phyloP scores from a whole-genome alignment of 2,113 vertebrate genomes.

The Melierax canorus region DNA sequence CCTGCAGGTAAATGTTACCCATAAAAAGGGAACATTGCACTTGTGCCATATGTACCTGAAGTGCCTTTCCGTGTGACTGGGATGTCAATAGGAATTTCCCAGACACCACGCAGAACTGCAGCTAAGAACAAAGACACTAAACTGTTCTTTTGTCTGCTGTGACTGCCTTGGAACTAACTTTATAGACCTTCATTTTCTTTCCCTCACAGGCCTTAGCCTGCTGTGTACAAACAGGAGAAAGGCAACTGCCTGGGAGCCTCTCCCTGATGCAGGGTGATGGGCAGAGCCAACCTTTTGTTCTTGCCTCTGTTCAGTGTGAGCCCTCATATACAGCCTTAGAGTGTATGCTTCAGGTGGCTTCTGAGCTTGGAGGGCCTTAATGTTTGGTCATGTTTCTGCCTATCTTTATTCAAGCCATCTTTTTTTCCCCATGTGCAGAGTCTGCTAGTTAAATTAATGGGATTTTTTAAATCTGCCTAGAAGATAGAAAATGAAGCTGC shows the following conservation, averaged over 20 bases:
- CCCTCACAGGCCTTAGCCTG: neutral
- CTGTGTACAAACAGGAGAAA: neutral
- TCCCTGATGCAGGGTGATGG: neutral
- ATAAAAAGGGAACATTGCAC: neutral
- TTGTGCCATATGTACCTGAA: neutral
- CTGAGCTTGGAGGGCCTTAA: neutral
- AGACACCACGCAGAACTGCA: neutral
- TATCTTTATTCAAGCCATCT: neutral
- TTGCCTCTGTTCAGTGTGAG: neutral
- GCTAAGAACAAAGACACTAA: neutral
- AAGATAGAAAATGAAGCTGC: constrained; percentile 5
- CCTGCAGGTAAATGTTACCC: neutral
- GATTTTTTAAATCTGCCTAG: neutral
- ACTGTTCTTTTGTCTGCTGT: neutral
- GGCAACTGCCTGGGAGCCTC: neutral
- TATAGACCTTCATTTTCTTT: neutral
- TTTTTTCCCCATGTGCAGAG: neutral
- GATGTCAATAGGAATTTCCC: neutral
- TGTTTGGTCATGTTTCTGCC: neutral
- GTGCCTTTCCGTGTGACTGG: constrained; percentile 7
- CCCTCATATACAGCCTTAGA: neutral
- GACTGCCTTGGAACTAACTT: neutral
- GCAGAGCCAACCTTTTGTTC: neutral
- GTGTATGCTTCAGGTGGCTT: neutral
- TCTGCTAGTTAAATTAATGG: neutral